Evolutionary conservation across 2,113 vertebrate genomes (phyloP).

Genomic region (Sander vitreus): DNA sequence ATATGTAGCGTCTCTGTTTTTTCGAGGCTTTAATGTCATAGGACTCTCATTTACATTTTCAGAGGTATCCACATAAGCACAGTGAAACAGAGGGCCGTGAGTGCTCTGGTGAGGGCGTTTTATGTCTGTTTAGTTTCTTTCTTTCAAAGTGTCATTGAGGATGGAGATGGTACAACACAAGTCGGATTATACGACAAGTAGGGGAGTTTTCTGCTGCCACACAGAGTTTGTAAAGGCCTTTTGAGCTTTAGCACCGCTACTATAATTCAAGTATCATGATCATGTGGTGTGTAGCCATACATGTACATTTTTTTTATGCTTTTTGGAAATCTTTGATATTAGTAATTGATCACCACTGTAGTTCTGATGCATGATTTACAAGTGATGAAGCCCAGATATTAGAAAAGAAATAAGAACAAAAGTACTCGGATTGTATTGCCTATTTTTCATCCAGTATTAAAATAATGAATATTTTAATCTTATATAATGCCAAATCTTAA

Average conservation of each 20-base stretch:
- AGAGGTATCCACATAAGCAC: constrained; percentile 64
- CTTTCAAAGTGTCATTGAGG: constrained; percentile 63
- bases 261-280: neutral
- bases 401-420: neutral
- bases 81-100: constrained; percentile 57
- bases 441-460: neutral
- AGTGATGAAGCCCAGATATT: neutral
- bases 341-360: neutral
- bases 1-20: constrained; percentile 69
- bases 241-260: neutral
- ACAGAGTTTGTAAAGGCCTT: neutral
- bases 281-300: neutral
- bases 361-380: neutral
- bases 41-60: constrained; percentile 67
- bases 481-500: neutral
- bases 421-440: too few species aligned
- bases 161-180: constrained; percentile 14
- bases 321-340: neutral
- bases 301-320: neutral
- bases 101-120: constrained; percentile 46
- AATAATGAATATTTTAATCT: neutral
- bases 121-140: constrained; percentile 26
- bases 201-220: constrained; percentile 18
- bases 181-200: constrained; percentile 14
- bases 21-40: constrained; percentile 65